phyloP scores from a whole-genome alignment of 1,140 invertebrate genomes.

The Drosophila malerkotliana region DNA sequence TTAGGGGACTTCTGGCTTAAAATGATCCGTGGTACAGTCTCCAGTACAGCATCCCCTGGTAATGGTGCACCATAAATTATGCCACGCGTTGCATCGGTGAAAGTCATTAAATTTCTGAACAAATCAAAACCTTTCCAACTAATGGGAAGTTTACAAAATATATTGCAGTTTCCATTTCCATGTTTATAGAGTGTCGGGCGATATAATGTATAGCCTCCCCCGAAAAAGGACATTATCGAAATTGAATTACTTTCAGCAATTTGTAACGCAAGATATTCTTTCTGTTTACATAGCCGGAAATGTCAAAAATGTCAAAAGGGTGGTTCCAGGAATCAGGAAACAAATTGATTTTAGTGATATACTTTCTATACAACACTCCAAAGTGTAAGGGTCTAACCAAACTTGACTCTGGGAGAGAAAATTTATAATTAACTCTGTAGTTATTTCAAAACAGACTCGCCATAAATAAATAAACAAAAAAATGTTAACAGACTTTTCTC shows the following conservation, averaged over 20 bases:
- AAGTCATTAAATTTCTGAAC: constrained; percentile 35
- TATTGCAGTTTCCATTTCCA: constrained; percentile 44
- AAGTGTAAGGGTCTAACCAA: background rate
- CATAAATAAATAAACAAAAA: constrained; percentile 47
- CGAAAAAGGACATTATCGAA: constrained; percentile 56
- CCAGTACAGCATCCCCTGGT: constrained; percentile 14
- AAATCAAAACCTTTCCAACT: constrained; percentile 44
- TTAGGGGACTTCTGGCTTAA: constrained; percentile 29
- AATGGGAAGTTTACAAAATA: constrained; percentile 53
- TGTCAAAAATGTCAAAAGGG: background rate
- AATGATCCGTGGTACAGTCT: constrained; percentile 11
- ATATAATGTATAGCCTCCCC: constrained; percentile 51
- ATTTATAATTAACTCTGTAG: constrained; percentile 14
- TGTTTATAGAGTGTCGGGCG: constrained; percentile 62
- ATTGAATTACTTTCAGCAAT: constrained; percentile 71
- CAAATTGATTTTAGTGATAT: constrained; percentile 1
- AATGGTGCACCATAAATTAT: constrained; percentile 39
- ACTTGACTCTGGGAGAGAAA: background rate
- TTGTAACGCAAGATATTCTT: constrained; percentile 56
- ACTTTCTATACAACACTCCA: background rate
- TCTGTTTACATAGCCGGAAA: constrained; percentile 6
- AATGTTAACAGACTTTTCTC: constrained; percentile 61
- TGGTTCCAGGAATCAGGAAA: background rate
- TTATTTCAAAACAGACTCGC: constrained; percentile 6
- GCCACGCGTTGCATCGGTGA: background rate